A percentile compares a stretch with the other conserved stretches of the same genome.
These are phyloP conservation scores for Melanotaenia boesemani DNA, from an alignment of 2,797 vertebrate genomes.

Conservation along the genomic window DNA sequence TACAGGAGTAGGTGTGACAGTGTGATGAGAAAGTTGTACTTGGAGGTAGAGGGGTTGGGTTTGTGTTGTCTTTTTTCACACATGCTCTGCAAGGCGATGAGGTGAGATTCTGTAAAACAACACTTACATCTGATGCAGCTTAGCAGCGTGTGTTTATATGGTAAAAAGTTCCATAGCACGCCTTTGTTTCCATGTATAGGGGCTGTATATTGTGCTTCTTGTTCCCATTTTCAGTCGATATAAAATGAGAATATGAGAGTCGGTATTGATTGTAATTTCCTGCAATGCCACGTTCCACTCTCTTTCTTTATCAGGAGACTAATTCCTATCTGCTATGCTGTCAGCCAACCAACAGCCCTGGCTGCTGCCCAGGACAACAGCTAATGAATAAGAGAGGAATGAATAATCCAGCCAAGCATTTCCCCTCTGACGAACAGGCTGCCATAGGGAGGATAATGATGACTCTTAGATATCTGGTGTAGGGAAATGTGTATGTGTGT, in stretches of 20 bases:
- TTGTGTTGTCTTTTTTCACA: conserved; percentile 20
- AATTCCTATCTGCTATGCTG: conserved; percentile 74
- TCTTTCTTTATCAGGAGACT: conserved; percentile 77
- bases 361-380: conserved; percentile 58
- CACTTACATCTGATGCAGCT: conserved; percentile 1
- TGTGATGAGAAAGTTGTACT: conserved; percentile 28
- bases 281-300: conserved; percentile 70
- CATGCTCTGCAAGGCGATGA: neutral
- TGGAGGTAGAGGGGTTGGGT: conserved; percentile 20
- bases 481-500: conserved; percentile 32
- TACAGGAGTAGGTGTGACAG: neutral
- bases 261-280: conserved; percentile 83
- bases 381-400: conserved; percentile 64
- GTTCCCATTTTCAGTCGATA: conserved; percentile 61
- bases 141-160: neutral
- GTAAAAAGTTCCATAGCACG: conserved; percentile 23
- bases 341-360: conserved; percentile 54
- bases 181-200: neutral
- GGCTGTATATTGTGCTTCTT: conserved; percentile 28
- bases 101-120: conserved; percentile 7
- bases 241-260: conserved; percentile 75
- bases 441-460: conserved; percentile 55
- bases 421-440: conserved; percentile 57
- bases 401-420: conserved; percentile 62
- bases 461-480: conserved; percentile 35